Base-by-base conservation (phyloP, 2,888 invertebrate genomes). In the Brachylomia viminalis region DNA sequence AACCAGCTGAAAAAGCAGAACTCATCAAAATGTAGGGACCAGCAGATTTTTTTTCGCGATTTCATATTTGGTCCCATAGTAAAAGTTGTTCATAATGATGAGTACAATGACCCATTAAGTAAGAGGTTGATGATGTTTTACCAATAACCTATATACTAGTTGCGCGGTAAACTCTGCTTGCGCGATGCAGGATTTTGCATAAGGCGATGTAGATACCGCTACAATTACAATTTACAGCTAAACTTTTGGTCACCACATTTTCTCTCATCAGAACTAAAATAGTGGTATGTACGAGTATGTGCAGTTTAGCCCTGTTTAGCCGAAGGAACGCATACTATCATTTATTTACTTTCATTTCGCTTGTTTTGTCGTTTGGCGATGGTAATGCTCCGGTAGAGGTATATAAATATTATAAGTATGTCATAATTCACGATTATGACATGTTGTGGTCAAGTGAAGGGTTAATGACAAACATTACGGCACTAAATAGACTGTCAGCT, bases 341-440 rank as follows among this genome's bases (percentile, higher is more conserved):
- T 78, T 71, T 67, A 52, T 77, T 76, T 61, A 77, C 76, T 77
- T 77, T 76, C 76, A 47, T 77, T 75, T 76, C 59, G 52, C 45
- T 75, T 75, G 59, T 75, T 66, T 66, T 66, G 59, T 76, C 76
- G 33, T 75, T 76, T 76, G 52, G 8, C 42, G 27, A 61, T 52
- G 59, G 59, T 33, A 75, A 66, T 67, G 76, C 27, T 45, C 52
- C 42, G 42, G 42, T 42, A 42, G 42, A 42, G 42, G 17, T 10
- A 47, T 13, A 52, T 42, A 42, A 30, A 65, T 54, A 54, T 61
- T 66, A 33, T 23, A 23, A 23, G 45, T 3, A 11, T 58, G 56
- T 17, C 17, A 38, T 33, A 47, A 38, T 73, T 56, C 33, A 38
- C 45, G 54, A 33, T 62, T 72, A 17, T 33, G 30, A n/a, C 49